Base-by-base conservation (phyloP, 2,797 vertebrate genomes). In the Sebastes jordani region DNA sequence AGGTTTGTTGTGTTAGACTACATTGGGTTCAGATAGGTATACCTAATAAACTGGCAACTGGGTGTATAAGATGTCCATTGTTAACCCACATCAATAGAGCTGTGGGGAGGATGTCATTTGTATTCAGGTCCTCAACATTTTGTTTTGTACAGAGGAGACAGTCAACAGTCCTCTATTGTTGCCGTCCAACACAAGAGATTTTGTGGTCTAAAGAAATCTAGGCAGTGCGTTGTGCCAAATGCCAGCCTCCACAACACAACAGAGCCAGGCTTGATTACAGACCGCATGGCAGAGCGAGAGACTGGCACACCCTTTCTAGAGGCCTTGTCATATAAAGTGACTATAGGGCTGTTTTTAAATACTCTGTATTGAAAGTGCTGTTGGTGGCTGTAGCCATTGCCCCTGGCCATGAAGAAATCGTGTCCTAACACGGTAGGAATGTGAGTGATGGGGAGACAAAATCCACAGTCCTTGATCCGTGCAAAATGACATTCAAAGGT, bases 181-280 rank as follows among this genome's bases (percentile, higher is more conserved):
- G 34, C 71, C n/a, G 46, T 54, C 25, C 25, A 72, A 93, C 85
- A 90, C 56, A 32, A 73, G 68, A 71, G 22, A 81, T 82, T 78
- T 90, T 94, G 89, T 82, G 38, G 68, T 32, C 36, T 54, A 74
- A 68, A 85, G 60, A 79, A 80, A 74, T 73, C 78, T 11, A n/a
- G 52, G 14, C 69, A 64, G 6, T 42, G 14, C 7, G 7, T 84
- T 70, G 18, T 85, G 67, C 70, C 67, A 80, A 86, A 79, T 68
- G 34, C 29, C 74, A 83, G 76, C 79, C 76, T 49, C 56, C 80
- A 60, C 65, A 63, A 13, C 25, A 71, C 36, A 84, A 56, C 56
- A 64, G 22, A 78, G 62, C 3, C 1, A 58, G 25, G 22, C 63
- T 76, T 64, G 65, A 78, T 83, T 67, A 68, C 58, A 8, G 5